These are phyloP conservation scores for Patagioenas fasciata DNA, from an alignment of 2,113 vertebrate genomes.

Conservation along the genomic window DNA sequence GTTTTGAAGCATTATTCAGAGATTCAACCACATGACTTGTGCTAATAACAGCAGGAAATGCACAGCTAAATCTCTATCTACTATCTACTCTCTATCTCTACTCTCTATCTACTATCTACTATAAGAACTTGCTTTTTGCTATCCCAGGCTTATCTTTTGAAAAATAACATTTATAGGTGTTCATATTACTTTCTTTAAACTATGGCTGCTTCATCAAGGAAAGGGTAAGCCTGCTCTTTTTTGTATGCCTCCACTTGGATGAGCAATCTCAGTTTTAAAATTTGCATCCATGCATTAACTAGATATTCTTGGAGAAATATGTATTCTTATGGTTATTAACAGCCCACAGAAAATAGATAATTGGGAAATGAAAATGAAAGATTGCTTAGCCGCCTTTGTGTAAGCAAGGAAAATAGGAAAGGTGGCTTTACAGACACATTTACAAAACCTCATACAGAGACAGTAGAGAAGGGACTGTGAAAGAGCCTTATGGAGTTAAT, in stretches of 20 bases:
- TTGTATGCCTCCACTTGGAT: not conserved
- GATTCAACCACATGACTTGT: not conserved
- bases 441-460: not conserved
- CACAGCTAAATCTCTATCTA: not conserved
- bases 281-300: not conserved
- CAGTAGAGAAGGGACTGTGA: not conserved
- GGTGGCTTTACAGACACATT: not conserved
- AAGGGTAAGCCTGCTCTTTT: not conserved
- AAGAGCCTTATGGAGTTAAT: not conserved
- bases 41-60: not conserved
- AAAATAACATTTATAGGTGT: not conserved
- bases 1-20: not conserved
- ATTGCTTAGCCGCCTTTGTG: not conserved
- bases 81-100: no score
- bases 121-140: not conserved
- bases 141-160: not conserved
- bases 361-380: not conserved
- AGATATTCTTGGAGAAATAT: not conserved
- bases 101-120: not conserved
- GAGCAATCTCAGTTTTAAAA: not conserved
- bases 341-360: not conserved
- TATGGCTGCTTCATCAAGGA: not conserved
- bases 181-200: not conserved
- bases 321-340: not conserved
- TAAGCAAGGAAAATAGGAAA: not conserved